phyloP scores from a whole-genome alignment of 1,140 invertebrate genomes.

The Drosophila aff. region DNA sequence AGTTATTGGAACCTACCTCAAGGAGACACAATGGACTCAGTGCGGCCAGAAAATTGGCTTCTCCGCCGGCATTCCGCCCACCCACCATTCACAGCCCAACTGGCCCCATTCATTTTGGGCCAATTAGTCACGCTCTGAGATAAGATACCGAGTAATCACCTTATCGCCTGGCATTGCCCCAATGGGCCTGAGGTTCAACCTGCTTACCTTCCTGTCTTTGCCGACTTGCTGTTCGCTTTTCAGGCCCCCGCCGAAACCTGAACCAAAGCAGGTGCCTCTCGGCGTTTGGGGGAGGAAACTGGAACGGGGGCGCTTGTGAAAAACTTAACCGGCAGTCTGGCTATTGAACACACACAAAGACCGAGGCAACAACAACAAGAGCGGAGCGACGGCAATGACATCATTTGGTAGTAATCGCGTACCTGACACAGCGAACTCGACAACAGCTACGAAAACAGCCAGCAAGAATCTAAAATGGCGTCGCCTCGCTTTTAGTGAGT shows the following conservation, averaged over 20 bases:
- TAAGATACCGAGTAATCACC: constrained; percentile 76
- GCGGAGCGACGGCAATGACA: constrained; percentile 65
- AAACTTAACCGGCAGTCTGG: constrained; percentile 59
- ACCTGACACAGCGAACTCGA: constrained; percentile 47
- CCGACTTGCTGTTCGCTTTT: constrained; percentile 27
- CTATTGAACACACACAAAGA: constrained; percentile 57
- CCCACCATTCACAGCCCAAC: constrained; percentile 27
- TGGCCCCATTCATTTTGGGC: constrained; percentile 57
- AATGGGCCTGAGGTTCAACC: constrained; percentile 51
- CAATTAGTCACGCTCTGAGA: constrained; percentile 76
- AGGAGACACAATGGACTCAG: constrained; percentile 33
- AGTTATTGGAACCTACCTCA: constrained; percentile 68
- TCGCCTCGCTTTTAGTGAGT: constrained; percentile 44
- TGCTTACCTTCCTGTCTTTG: constrained; percentile 19
- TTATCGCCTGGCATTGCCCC: constrained; percentile 70
- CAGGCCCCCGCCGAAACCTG: constrained; percentile 47
- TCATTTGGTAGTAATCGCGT: constrained; percentile 65
- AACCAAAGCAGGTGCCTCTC: constrained; percentile 63
- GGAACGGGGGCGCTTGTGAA: constrained; percentile 29
- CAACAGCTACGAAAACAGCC: constrained; percentile 60
- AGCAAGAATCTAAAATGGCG: constrained; percentile 68
- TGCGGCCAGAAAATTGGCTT: constrained; percentile 38
- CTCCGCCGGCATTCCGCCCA: background rate
- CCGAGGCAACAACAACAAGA: constrained; percentile 33
- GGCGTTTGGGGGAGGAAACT: background rate